Conservation (phyloP, 2,888 invertebrate genomes). For the Scaptomyza cyrtandrae region DNA sequence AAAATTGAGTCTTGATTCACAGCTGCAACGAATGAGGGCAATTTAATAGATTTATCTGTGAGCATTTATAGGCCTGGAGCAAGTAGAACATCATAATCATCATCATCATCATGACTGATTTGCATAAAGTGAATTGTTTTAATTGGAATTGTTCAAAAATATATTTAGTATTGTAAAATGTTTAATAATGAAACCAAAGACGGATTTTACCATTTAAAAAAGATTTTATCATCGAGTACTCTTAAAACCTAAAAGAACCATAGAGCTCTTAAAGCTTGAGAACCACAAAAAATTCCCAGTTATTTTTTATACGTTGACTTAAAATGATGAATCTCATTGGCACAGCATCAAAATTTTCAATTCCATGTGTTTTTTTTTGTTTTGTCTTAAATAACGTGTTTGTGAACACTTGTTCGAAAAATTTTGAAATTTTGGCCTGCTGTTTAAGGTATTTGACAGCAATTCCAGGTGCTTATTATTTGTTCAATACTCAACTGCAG, state of each 20-base stretch:
- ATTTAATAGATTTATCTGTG: constrained; percentile 57
- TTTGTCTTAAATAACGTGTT: too few relatives aligned
- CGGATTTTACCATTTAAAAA: neutral
- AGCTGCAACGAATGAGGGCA: constrained; percentile 44
- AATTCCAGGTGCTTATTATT: constrained; percentile 48
- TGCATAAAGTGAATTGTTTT: constrained; percentile 22
- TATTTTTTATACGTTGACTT: too few relatives aligned
- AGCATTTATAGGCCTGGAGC: constrained; percentile 16
- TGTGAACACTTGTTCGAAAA: too few relatives aligned
- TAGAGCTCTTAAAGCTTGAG: too few relatives aligned
- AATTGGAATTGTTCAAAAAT: constrained; percentile 12
- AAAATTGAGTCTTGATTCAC: constrained; percentile 34
- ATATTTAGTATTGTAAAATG: neutral
- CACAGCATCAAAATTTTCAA: constrained; percentile 7
- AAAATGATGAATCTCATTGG: constrained; percentile 23
- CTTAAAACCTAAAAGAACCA: neutral
- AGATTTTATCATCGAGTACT: neutral
- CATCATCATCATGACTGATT: constrained; percentile 17
- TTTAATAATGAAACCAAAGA: too few relatives aligned
- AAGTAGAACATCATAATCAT: constrained; percentile 2
- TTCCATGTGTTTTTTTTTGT: too few relatives aligned
- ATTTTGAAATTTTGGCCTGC: constrained; percentile 19
- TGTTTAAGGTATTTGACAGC: constrained; percentile 26
- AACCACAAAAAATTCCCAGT: too few relatives aligned
- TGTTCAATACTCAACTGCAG: constrained; percentile 15